Base-by-base conservation (phyloP, 1,140 invertebrate genomes). In the Saccostrea echinata region DNA sequence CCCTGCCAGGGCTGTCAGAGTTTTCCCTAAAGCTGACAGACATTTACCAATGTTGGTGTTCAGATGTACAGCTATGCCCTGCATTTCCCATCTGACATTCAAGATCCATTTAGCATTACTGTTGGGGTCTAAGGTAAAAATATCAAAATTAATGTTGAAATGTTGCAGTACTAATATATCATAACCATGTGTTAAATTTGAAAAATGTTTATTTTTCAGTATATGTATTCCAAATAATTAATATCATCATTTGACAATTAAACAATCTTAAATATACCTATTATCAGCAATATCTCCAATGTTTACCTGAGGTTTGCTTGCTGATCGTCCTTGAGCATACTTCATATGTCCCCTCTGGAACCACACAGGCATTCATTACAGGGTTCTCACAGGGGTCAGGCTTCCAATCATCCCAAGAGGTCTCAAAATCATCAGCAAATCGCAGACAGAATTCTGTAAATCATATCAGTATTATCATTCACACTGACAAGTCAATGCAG, bases 41-140 rank as follows among this genome's bases (percentile, higher is more conserved):
- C 99, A 98, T 94, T 99, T 99, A 51, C 99, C 99, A 35, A 99
- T 98, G 93, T 97, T 98, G 0, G 98, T 98, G 94, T 99, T 98
- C 80, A 99, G 95, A 94, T 99, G 98, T 86, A 99, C 98, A 93
- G 99, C 98, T 24, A 99, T 98, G 85, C 99, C 99, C 95, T 99
- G 98, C 99, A 99, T 99, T 95, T 99, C 97, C 98, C 98, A 99
- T 90, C 98, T 97, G 0, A 99, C 98, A 94, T 99, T 99, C 43
- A 99, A 95, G 90, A 99, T 97, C 99, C 99, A 99, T 95, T 99
- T 99, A 2, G 98, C 98, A 95, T 99, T 99, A 95, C 98, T 98
- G 96, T 85, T 90, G 18, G 90, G 91, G 88, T 92, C 92, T 93
- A 86, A 16, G 53, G 27, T 16, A 1, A 83, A 43, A 83, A 83